phyloP scores from a whole-genome alignment of 1,140 invertebrate genomes.

The Acyrthosiphon pisum region DNA sequence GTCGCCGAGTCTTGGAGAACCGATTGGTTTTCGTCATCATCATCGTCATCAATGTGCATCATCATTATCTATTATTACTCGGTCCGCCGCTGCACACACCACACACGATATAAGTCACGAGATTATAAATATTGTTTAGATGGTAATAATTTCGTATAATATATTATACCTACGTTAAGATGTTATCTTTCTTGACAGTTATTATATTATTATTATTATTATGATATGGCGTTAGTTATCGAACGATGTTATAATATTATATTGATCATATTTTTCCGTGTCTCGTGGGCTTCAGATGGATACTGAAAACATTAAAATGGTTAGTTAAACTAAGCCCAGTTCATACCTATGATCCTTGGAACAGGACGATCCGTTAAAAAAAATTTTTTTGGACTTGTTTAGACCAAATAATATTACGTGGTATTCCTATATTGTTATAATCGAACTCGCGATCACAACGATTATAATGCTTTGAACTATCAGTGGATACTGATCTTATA shows the following conservation, averaged over 20 bases:
- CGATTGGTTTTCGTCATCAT: neutral
- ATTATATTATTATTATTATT: conserved; percentile 3
- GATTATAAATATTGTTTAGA: neutral
- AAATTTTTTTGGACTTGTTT: neutral
- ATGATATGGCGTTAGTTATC: neutral
- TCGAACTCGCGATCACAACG: neutral
- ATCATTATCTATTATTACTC: neutral
- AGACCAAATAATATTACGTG: neutral
- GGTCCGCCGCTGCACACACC: neutral
- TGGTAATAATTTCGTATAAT: neutral
- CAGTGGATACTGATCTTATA: neutral
- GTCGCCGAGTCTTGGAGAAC: neutral
- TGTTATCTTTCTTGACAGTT: neutral
- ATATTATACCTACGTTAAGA: neutral
- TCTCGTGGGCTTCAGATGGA: neutral
- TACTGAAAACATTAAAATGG: neutral
- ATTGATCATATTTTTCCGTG: neutral
- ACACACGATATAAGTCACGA: neutral
- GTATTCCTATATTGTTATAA: neutral
- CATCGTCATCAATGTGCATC: too few relatives aligned
- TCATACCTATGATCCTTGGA: neutral
- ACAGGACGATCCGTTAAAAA: too few relatives aligned
- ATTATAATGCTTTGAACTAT: neutral
- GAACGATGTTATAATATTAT: neutral
- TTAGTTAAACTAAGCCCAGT: neutral